These are phyloP conservation scores for Tretioscincus oriximinensis DNA, from an alignment of 2,113 vertebrate genomes.

Conservation along the genomic window DNA sequence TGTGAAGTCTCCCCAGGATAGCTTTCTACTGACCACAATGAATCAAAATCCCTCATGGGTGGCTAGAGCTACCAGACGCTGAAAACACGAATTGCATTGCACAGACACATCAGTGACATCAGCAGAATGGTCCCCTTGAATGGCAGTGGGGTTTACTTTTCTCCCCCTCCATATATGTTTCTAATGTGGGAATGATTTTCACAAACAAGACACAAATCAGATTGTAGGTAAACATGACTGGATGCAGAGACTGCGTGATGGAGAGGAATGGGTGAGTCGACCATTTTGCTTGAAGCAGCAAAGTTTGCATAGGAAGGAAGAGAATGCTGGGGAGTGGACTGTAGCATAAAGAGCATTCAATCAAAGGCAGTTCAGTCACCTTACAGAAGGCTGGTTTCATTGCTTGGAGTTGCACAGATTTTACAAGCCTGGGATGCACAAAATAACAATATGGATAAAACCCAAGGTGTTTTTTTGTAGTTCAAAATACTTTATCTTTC, in stretches of 20 bases:
- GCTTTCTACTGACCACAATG: conserved; percentile 77
- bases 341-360: neutral
- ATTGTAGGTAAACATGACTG: neutral
- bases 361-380: neutral
- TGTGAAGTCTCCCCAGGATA: conserved; percentile 71
- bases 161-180: conserved; percentile 34
- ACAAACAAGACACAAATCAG: neutral
- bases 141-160: neutral
- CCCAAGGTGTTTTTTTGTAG: too few species aligned
- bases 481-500: too few species aligned
- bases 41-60: conserved; percentile 65
- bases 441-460: too few species aligned
- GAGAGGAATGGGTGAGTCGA: too few species aligned
- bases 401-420: too few species aligned
- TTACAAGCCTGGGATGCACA: too few species aligned
- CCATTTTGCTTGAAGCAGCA: neutral
- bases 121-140: conserved; percentile 40
- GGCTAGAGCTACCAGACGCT: conserved; percentile 56
- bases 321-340: neutral
- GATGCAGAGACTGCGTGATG: neutral
- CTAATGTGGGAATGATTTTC: conserved; percentile 41
- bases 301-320: neutral
- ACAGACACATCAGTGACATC: conserved; percentile 48
- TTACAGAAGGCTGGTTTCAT: neutral
- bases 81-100: conserved; percentile 37